Percentiles rank a stretch among this genome's conserved stretches.
phyloP scores from a whole-genome alignment of 2,797 vertebrate species.

The Catamblyrhynchus diadema region DNA sequence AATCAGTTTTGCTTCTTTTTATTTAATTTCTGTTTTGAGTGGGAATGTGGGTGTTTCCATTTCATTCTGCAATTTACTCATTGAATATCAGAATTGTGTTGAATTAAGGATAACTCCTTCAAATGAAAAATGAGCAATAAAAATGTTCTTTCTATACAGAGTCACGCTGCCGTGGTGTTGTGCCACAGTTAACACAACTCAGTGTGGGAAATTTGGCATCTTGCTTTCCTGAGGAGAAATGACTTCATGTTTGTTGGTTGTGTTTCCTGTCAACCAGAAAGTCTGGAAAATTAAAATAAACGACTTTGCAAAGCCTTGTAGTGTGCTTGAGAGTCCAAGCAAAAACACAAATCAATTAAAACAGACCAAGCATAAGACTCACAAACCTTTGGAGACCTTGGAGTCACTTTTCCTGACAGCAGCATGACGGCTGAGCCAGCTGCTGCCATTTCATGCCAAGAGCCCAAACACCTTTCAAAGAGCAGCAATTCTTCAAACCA shows the following conservation, averaged over 20 bases:
- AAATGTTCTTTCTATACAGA: neutral
- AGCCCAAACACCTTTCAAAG: accelerated
- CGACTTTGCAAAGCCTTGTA: neutral
- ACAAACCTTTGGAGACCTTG: neutral
- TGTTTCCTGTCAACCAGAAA: neutral
- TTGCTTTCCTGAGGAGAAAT: neutral
- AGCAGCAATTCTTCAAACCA: neutral
- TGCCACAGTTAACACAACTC: neutral
- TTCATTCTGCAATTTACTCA: neutral
- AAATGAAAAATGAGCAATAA: neutral
- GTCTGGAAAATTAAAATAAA: constrained; percentile 30
- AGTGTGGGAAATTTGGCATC: neutral
- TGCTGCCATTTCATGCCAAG: neutral
- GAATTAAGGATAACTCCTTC: neutral
- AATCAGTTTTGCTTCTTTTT: neutral
- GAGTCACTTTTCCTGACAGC: neutral
- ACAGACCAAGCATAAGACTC: neutral
- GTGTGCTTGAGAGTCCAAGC: neutral
- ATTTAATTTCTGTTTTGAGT: neutral
- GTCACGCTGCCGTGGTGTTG: neutral
- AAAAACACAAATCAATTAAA: constrained; percentile 24
- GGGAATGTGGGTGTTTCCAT: neutral
- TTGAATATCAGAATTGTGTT: neutral
- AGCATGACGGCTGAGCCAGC: neutral
- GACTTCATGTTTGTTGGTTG: neutral